Evolutionary conservation across 2,888 invertebrate genomes (phyloP), one percentile per base, ranked within the genome.

Genomic region (Dioctria rufipes): DNA sequence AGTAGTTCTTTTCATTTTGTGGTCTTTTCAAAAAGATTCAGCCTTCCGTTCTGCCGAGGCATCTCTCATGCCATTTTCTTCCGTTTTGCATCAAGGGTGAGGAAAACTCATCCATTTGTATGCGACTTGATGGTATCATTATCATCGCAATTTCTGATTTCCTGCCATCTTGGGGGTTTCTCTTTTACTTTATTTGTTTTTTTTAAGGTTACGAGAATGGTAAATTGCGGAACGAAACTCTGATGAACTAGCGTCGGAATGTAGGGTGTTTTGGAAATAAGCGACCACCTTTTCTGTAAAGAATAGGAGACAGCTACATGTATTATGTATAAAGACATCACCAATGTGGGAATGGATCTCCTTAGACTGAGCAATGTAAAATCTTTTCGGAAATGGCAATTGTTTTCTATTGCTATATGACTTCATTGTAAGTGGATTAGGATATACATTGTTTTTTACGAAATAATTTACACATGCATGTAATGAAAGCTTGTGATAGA

Each of bases 1-100:
- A 60, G 75, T 75, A 75, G 75, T 75, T 75, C 75, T 75, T 65
- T 75, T 75, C 61, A 61, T 75, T 60, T 75, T 75, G 75, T 75
- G 60, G 61, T 54, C 54, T 75, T 60, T 75, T 75, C 75, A 43
- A 75, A 75, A 75, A 61, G 60, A 75, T 58, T 75, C 42, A n/a
- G 61, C 42, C 46, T 75, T 75, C 60, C 60, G 8, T 75, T 58
- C 25, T 75, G 75, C 42, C 60, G 75, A 75, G 75, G 75, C 40
- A 60, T 75, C 75, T 25, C 75, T 75, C 54, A 40, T 46, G n/a
- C 67, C 46, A 13, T 4, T 37, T 40, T n/a, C 46, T 5, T 60
- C 60, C 60, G n/a, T n/a, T 3, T 1, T n/a, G 54, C 73, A 40
- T 43, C 42, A 13, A n/a, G 25, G 43, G 42, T 3, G 60, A 60